These are phyloP conservation scores for Nyctereutes procyonoides DNA, from an alignment of 2,113 vertebrate species.

Conservation along the genomic window DNA sequence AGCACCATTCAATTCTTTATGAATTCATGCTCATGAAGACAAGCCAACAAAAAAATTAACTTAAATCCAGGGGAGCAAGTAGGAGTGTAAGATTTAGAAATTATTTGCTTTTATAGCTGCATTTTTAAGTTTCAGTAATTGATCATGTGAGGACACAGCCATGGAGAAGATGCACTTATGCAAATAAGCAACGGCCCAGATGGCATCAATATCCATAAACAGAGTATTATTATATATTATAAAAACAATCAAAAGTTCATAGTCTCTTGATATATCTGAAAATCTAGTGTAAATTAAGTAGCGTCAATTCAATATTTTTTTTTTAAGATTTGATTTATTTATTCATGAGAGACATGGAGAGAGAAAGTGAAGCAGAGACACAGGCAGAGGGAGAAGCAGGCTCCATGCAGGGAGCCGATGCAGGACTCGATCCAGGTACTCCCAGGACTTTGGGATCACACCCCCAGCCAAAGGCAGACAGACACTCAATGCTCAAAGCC, in stretches of 20 bases:
- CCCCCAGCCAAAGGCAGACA: too few species aligned
- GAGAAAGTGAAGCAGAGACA: too few species aligned
- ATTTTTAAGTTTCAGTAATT: slow-evolving; percentile 25
- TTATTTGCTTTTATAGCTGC: neutral
- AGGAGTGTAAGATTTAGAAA: neutral
- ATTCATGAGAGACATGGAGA: too few species aligned
- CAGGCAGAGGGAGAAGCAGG: too few species aligned
- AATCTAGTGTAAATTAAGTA: neutral
- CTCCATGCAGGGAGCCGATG: too few species aligned
- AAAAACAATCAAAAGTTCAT: neutral
- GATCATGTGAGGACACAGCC: neutral
- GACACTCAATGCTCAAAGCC: too few species aligned
- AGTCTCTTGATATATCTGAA: neutral
- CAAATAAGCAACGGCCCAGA: neutral
- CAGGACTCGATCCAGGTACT: too few species aligned
- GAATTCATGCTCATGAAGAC: slow-evolving; percentile 16
- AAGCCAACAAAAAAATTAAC: neutral
- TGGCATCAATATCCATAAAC: neutral
- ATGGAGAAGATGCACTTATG: neutral
- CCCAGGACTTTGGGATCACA: too few species aligned
- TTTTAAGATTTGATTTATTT: too few species aligned
- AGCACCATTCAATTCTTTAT: slow-evolving; percentile 45
- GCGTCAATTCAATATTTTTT: neutral
- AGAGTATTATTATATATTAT: neutral
- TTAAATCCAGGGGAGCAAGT: neutral